phyloP scores from a whole-genome alignment of 1,140 invertebrate genomes.

The Solen grandis region DNA sequence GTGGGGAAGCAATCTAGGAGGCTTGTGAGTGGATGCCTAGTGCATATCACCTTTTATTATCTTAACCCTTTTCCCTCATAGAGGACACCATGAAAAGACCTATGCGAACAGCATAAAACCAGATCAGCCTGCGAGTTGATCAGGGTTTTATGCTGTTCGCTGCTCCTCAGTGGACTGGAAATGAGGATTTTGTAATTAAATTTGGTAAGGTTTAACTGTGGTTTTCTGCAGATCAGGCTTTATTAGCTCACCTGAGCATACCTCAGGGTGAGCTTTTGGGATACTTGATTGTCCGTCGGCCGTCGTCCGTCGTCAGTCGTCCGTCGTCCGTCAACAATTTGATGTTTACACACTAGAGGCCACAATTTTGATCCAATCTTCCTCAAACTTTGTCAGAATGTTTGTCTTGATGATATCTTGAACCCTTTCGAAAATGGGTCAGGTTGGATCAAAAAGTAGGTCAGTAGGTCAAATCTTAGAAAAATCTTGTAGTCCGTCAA shows the following conservation, averaged over 20 bases:
- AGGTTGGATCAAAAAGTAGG: background rate
- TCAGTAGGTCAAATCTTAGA: background rate
- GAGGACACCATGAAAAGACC: too few species aligned
- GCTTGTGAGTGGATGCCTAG: too few species aligned
- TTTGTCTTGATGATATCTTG: background rate
- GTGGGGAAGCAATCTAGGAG: too few species aligned
- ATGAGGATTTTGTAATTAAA: too few species aligned
- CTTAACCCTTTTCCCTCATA: too few species aligned
- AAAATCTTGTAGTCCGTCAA: background rate
- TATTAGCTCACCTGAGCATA: background rate
- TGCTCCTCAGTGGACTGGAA: too few species aligned
- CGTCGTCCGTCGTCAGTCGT: background rate
- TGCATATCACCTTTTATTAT: too few species aligned
- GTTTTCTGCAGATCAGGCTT: too few species aligned
- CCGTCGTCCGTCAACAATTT: background rate
- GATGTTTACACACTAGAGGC: background rate
- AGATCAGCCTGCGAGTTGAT: too few species aligned
- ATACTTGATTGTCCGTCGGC: background rate
- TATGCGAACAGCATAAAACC: too few species aligned
- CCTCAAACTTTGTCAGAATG: background rate
- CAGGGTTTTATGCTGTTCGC: too few species aligned
- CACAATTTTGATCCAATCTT: background rate
- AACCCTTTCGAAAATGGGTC: background rate
- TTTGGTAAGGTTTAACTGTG: too few species aligned
- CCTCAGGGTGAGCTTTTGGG: background rate